phyloP scores from a whole-genome alignment of 64 coral and sea anemone genomes.

The Astreopora myriophthalma region DNA sequence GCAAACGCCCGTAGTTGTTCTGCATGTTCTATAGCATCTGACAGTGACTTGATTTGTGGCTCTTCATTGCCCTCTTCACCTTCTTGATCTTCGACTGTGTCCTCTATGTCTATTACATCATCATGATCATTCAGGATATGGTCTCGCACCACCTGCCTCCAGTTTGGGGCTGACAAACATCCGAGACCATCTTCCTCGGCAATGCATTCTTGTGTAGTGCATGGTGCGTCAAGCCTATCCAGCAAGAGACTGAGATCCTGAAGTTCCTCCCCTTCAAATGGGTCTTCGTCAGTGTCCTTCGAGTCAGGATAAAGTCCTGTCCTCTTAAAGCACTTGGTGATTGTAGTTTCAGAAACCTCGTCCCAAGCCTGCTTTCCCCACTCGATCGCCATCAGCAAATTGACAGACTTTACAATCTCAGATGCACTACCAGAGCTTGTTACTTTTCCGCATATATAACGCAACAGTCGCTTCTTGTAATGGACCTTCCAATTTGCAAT shows the following conservation, averaged over 20 bases:
- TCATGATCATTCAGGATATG: not conserved
- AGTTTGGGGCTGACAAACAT: not conserved
- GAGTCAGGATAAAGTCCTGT: not conserved
- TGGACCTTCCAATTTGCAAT: constrained; percentile 22
- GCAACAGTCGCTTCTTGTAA: constrained; percentile 7
- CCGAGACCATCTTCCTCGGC: not conserved
- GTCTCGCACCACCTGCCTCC: not conserved
- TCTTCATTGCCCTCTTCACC: not conserved
- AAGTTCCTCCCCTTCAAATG: not conserved
- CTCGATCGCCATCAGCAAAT: not conserved
- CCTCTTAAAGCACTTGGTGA: not conserved
- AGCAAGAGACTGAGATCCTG: not conserved
- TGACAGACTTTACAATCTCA: constrained; percentile 1
- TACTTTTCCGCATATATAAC: not conserved
- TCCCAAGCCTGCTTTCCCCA: constrained; percentile 1
- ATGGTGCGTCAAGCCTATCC: not conserved
- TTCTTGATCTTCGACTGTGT: not conserved
- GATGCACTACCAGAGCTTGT: not conserved
- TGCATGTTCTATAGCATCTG: not conserved
- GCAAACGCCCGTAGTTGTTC: not conserved
- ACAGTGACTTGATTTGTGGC: not conserved
- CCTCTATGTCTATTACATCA: not conserved
- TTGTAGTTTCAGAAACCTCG: not conserved
- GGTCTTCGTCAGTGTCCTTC: not conserved
- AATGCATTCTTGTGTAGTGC: not conserved